Evolutionary conservation across 2,797 vertebrate species (phyloP).

Genomic region (Coregonus suidteri): DNA sequence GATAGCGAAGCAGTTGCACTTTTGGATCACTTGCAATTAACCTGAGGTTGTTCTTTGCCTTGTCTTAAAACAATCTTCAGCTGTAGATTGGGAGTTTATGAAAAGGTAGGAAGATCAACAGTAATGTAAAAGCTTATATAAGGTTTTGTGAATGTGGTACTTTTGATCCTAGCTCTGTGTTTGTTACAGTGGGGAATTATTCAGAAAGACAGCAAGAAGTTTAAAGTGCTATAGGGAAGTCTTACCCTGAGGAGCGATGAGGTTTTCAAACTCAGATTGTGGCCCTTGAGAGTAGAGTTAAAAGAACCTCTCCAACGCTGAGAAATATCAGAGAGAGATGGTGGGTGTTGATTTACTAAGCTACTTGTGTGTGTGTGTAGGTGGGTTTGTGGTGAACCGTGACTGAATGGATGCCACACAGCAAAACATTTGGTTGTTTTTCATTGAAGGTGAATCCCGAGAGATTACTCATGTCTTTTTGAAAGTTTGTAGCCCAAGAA

Average conservation of each 20-base stretch:
- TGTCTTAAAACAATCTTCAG: neutral
- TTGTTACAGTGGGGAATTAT: neutral
- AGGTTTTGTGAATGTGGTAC: neutral
- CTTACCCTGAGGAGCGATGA: neutral
- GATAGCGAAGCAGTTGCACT: too few relatives aligned
- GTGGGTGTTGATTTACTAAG: conserved; percentile 2
- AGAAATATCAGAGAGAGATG: neutral
- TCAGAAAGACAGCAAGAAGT: neutral
- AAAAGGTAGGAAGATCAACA: neutral
- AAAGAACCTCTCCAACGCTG: neutral
- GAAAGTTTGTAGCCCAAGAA: neutral
- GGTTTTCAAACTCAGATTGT: neutral
- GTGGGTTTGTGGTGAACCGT: neutral
- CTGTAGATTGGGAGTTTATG: neutral
- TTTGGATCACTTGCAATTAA: neutral
- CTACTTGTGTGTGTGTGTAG: neutral
- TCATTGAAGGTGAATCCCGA: conserved; percentile 3
- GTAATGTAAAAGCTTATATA: neutral
- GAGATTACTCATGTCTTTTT: neutral
- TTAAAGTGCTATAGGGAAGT: neutral
- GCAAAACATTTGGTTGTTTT: conserved; percentile 1
- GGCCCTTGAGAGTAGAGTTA: neutral
- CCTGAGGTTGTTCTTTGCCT: neutral
- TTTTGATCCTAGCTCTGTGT: neutral
- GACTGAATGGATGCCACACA: neutral